Evolutionary conservation across 2,113 vertebrate species (phyloP), one percentile per base, ranked within the genome.

Genomic region (Hemichromis elongatus): DNA sequence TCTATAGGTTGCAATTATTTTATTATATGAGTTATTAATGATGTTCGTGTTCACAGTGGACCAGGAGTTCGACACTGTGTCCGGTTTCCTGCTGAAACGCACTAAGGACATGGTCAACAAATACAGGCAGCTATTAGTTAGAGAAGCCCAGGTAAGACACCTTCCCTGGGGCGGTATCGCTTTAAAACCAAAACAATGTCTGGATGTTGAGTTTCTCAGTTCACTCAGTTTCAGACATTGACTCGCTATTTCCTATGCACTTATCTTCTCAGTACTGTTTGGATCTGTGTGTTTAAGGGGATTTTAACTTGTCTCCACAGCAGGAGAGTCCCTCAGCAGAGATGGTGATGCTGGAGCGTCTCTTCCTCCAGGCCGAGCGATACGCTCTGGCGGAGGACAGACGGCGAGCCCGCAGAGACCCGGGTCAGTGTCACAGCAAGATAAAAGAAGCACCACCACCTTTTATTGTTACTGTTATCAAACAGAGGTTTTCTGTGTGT

Each of bases 271-370:
- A 33, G 26, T 52, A 16, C 52, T 1, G n/a, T 55, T 53, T 53
- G 59, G 45, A 21, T 13, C 13, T 19, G 10, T 77, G 35, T 37
- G 13, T 75, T 5, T 78, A 21, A 52, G 9, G 52, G 9, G 19
- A 7, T 50, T 3, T 83, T 18, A 35, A 16, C 37, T 50, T 42
- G 37, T 87, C 35, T 87, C 59, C 81, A 66, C 93, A 97, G 96
- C 96, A 96, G 94, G 96, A 95, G 84, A 96, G 95, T 75, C 96
- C 96, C 13, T 96, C 96, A 2, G 96, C 96, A 12, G 96, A 97
- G 94, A 97, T 97, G 96, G 96, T 97, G 91, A 97, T 97, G 96
- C 89, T 97, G 89, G 96, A 97, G 85, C 94, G 96, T 12, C 94
- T 97, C 85, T 97, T 97, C 88, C 96, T 97, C n/a, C 96, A 97